Conservation (phyloP, 2,888 invertebrate species). For the Erpobdella octoculata region DNA sequence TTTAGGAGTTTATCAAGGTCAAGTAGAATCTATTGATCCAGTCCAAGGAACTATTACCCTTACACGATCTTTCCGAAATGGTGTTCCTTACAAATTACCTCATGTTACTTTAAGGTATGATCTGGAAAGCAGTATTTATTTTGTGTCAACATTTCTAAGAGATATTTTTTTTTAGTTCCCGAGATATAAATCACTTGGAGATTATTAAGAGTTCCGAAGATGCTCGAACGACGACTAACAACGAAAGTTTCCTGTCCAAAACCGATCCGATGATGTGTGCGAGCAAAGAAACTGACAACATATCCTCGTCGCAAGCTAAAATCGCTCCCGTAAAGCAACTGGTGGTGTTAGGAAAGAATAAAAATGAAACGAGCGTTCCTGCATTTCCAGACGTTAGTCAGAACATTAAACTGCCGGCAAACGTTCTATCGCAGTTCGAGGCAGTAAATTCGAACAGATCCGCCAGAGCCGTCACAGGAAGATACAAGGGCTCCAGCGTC, state of each 20-base stretch:
- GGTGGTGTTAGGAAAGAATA: neutral
- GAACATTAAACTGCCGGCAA: neutral
- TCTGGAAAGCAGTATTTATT: neutral
- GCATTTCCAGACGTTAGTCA: neutral
- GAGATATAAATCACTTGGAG: constrained; percentile 26
- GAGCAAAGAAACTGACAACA: neutral
- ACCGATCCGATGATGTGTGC: neutral
- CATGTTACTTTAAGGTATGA: constrained; percentile 61
- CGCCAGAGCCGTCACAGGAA: neutral
- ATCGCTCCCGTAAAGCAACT: constrained; percentile 1
- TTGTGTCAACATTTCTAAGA: neutral
- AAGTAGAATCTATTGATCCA: constrained; percentile 67
- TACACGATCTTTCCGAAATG: constrained; percentile 74
- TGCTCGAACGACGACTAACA: neutral
- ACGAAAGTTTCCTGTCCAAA: neutral
- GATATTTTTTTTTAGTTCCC: constrained; percentile 12
- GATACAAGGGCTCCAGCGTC: neutral
- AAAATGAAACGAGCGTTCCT: neutral
- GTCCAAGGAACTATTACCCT: constrained; percentile 63
- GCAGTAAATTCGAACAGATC: no score
- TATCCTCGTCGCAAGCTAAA: neutral
- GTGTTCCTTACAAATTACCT: constrained; percentile 60
- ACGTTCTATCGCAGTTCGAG: neutral
- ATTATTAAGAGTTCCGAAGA: constrained; percentile 24
- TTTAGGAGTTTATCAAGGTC: constrained; percentile 72